phyloP scores from a whole-genome alignment of 2,888 invertebrate species.

The Colostygia pectinataria region DNA sequence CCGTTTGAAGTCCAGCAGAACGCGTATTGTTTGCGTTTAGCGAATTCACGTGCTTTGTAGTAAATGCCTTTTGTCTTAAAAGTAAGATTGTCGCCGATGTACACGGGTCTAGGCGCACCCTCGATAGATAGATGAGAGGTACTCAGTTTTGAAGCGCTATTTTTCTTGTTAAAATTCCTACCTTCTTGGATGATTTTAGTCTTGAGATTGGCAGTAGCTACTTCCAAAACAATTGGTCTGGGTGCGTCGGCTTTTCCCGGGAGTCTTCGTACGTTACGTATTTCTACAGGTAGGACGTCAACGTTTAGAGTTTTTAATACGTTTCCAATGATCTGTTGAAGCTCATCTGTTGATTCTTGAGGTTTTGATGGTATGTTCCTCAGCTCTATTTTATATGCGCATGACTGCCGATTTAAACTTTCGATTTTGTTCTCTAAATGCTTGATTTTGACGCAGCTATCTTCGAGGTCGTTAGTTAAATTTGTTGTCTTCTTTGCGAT shows the following conservation, averaged over 20 bases:
- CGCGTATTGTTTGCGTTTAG: not conserved
- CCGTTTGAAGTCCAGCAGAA: constrained; percentile 1
- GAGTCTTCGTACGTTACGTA: not conserved
- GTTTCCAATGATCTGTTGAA: not conserved
- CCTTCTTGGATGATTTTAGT: not conserved
- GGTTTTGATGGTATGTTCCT: not conserved
- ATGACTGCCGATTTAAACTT: not conserved
- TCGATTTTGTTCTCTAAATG: not conserved
- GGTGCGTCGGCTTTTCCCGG: not conserved
- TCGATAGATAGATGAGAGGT: not conserved
- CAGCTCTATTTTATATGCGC: not conserved
- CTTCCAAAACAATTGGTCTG: not conserved
- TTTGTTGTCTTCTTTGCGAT: no score
- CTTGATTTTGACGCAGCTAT: not conserved
- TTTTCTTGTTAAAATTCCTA: not conserved
- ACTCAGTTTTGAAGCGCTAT: not conserved
- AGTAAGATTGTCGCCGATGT: not conserved
- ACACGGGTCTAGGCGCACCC: not conserved
- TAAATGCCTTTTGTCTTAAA: not conserved
- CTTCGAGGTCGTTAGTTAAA: not conserved
- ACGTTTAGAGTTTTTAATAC: not conserved
- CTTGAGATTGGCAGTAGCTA: not conserved
- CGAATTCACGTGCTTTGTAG: not conserved
- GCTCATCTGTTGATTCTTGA: not conserved
- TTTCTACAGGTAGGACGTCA: not conserved